Percentiles rank a stretch among this genome's conserved stretches.
Evolutionary conservation across 2,113 vertebrate genomes (phyloP).

Genomic region (Bucco capensis): DNA sequence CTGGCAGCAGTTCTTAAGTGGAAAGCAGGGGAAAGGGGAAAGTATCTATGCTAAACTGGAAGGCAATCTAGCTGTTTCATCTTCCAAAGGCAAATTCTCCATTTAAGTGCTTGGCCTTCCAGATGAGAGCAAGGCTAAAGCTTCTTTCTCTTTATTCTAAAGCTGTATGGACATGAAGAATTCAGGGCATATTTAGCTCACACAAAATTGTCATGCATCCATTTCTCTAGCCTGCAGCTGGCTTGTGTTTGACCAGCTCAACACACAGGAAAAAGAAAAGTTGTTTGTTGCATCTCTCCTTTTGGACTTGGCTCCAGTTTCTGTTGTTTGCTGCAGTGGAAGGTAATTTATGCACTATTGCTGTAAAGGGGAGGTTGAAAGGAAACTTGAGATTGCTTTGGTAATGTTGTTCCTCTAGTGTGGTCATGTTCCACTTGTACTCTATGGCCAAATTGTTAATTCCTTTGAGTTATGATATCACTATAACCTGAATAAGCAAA

Average conservation of each 20-base stretch:
- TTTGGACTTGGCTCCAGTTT: not conserved
- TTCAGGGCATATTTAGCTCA: not conserved
- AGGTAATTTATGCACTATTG: not conserved
- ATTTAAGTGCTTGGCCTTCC: not conserved
- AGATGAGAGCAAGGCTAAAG: not conserved
- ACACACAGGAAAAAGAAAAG: not conserved
- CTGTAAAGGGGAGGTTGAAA: not conserved
- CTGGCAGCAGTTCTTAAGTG: not conserved
- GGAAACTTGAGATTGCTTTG: not conserved
- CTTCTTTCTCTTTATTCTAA: not conserved
- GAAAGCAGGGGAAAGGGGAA: no score
- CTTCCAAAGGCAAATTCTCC: not conserved
- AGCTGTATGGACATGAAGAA: not conserved
- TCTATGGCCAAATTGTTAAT: not conserved
- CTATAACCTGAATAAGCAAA: not conserved
- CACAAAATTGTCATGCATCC: not conserved
- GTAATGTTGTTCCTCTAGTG: not conserved
- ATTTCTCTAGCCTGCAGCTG: not conserved
- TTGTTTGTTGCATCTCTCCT: not conserved
- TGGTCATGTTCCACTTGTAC: not conserved
- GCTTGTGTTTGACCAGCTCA: not conserved
- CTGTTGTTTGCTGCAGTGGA: not conserved
- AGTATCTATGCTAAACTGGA: not conserved
- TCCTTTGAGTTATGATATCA: not conserved
- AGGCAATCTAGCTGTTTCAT: not conserved